A percentile compares a stretch with the other conserved stretches of the same genome.
Conservation (phyloP, 2,797 vertebrate genomes). For the Aldrovandia affinis region DNA sequence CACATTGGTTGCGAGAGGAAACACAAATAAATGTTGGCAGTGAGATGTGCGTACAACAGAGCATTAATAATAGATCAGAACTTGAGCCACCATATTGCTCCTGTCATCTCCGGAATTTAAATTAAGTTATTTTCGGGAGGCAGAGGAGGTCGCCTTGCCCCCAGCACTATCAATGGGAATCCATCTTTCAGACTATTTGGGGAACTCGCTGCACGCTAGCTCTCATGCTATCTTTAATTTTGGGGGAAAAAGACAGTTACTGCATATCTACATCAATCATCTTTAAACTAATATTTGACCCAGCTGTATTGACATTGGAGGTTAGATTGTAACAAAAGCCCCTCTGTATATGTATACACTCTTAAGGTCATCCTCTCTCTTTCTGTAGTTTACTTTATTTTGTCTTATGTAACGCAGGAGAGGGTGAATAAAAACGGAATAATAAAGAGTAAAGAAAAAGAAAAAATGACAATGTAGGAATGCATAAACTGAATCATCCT, state of each 20-base stretch:
- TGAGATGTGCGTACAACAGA: background rate
- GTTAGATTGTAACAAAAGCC: background rate
- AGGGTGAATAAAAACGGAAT: too few relatives aligned
- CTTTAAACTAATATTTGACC: background rate
- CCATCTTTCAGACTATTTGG: background rate
- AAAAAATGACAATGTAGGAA: too few relatives aligned
- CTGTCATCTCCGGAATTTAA: slow-evolving; percentile 25
- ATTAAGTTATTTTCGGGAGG: slow-evolving; percentile 10
- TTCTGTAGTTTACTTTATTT: too few relatives aligned
- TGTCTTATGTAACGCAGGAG: too few relatives aligned
- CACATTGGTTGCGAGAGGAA: background rate
- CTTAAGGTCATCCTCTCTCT: too few relatives aligned
- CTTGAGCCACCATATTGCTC: slow-evolving; percentile 17
- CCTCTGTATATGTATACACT: too few relatives aligned
- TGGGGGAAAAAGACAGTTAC: background rate
- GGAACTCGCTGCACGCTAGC: background rate
- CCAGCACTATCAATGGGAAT: background rate
- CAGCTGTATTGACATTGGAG: background rate
- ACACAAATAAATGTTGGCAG: background rate
- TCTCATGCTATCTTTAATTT: background rate
- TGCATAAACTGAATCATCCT: background rate
- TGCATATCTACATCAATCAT: background rate
- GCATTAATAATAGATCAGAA: slow-evolving; percentile 16
- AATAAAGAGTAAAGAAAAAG: too few relatives aligned
- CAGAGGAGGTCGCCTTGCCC: background rate